These are phyloP conservation scores for Casuarius casuarius DNA, from an alignment of 2,113 vertebrate genomes.

Conservation along the genomic window DNA sequence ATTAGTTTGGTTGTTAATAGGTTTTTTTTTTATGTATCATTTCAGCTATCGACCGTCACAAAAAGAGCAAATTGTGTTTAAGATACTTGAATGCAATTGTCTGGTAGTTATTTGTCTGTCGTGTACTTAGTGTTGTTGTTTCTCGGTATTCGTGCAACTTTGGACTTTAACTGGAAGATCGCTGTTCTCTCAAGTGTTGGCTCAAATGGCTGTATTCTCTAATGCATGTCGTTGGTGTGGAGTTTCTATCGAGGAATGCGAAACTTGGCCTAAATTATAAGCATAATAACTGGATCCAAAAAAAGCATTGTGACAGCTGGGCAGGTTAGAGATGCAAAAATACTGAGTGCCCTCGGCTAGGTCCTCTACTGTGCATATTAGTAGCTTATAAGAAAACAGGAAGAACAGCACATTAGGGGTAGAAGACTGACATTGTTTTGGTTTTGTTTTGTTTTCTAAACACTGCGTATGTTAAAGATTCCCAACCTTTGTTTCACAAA, in stretches of 20 bases:
- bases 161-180: not conserved
- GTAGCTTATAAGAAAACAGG: not conserved
- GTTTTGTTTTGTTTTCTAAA: not conserved
- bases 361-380: not conserved
- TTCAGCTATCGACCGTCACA: not conserved
- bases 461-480: not conserved
- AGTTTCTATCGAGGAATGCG: constrained; percentile 62
- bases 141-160: not conserved
- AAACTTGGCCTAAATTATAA: not conserved
- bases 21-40: not conserved
- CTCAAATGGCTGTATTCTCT: not conserved
- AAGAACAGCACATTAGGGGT: not conserved
- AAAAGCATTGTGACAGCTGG: constrained; percentile 69
- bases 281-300: constrained; percentile 45
- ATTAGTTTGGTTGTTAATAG: not conserved
- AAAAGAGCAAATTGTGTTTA: not conserved
- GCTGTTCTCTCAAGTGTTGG: constrained; percentile 10
- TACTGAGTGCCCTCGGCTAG: not conserved
- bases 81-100: not conserved
- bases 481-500: not conserved
- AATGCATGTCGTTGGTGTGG: constrained; percentile 27
- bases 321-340: constrained; percentile 31
- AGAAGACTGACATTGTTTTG: not conserved
- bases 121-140: not conserved
- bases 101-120: not conserved